Evolutionary conservation across 2,888 invertebrate species (phyloP).

Genomic region (Macrophya annulata): DNA sequence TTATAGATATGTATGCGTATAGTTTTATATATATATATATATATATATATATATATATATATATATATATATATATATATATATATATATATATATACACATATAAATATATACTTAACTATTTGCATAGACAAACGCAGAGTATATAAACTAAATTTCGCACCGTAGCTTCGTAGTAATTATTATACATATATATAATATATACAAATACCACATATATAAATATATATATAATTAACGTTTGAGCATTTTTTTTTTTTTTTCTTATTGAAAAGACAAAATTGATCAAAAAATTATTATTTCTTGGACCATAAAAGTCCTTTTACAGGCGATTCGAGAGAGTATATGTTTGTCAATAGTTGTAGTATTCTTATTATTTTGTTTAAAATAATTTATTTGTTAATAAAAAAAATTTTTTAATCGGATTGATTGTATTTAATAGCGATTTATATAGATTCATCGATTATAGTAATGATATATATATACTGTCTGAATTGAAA

Average conservation of each 20-base stretch:
- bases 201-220: conserved; percentile 3
- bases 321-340: no score
- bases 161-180: conserved; percentile 50
- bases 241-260: background rate
- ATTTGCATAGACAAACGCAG: background rate
- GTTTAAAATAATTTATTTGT: no score
- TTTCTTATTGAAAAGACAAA: no score
- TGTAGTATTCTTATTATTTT: no score
- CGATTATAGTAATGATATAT: background rate
- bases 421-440: no score
- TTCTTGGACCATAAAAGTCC: no score
- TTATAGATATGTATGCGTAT: background rate
- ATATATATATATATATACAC: conserved; percentile 19
- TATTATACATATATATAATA: conserved; percentile 31
- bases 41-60: background rate
- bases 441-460: no score
- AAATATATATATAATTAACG: background rate
- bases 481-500: background rate
- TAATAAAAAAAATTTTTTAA: no score
- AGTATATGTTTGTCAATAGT: no score
- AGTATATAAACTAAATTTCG: background rate
- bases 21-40: conserved; percentile 12
- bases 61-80: background rate
- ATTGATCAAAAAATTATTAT: no score
- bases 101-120: background rate